phyloP scores from a whole-genome alignment of 2,113 vertebrate genomes.

The Cercopithecus mona region DNA sequence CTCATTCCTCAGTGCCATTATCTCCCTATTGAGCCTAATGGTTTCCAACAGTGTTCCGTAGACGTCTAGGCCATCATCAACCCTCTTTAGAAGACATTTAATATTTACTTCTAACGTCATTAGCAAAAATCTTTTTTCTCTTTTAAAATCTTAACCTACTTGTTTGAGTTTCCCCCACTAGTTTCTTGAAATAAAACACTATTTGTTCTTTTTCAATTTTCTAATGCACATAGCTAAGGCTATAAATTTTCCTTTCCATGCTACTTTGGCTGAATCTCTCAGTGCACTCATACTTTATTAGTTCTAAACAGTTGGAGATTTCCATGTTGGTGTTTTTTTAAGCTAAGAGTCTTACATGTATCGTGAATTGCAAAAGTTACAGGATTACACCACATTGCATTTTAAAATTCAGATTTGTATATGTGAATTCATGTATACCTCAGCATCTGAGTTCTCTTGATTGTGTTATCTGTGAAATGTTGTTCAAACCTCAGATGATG shows the following conservation, averaged over 20 bases:
- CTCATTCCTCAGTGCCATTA: rapidly evolving
- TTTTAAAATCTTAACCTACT: neutral
- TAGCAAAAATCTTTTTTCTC: neutral
- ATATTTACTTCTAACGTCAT: neutral
- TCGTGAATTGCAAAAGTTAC: neutral
- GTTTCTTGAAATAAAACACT: neutral
- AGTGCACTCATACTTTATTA: neutral
- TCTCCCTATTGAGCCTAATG: rapidly evolving
- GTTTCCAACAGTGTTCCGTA: neutral
- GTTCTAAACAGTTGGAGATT: neutral
- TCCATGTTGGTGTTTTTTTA: neutral
- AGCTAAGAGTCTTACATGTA: neutral
- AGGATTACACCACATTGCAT: neutral
- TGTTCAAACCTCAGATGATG: neutral
- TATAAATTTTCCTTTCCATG: neutral
- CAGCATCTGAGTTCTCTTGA: no score
- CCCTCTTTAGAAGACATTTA: neutral
- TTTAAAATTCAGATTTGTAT: neutral
- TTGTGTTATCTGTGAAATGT: neutral
- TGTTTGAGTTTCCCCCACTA: neutral
- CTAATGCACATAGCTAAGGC: neutral
- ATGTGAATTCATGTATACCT: neutral
- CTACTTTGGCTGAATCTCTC: neutral
- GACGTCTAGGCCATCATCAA: rapidly evolving
- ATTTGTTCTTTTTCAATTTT: neutral